Evolutionary conservation across 2,113 vertebrate genomes (phyloP).

Genomic region (Paracanthobrama guichenoti): DNA sequence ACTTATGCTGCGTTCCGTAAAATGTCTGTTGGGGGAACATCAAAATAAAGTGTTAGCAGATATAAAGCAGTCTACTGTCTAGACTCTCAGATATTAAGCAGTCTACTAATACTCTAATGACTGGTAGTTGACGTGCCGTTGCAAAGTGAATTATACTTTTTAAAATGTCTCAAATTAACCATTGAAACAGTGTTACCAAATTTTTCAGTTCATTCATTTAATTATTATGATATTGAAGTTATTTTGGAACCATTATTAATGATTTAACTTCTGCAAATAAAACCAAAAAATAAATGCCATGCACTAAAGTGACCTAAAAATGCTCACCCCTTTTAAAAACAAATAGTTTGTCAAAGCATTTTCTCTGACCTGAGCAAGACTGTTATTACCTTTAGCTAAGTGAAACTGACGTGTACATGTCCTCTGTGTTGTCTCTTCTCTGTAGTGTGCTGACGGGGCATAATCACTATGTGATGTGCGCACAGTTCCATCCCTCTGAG

Average conservation of each 20-base stretch:
- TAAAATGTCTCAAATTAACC: too few relatives aligned
- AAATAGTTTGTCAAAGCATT: background rate
- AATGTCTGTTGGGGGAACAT: too few relatives aligned
- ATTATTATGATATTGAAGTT: background rate
- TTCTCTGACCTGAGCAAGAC: background rate
- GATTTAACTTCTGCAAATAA: background rate
- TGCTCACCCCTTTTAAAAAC: background rate
- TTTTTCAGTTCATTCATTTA: too few relatives aligned
- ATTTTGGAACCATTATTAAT: background rate
- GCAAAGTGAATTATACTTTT: too few relatives aligned
- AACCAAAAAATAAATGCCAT: background rate
- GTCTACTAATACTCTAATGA: too few relatives aligned
- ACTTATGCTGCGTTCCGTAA: too few relatives aligned
- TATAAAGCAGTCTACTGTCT: too few relatives aligned
- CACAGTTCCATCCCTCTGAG: conserved; percentile 94
- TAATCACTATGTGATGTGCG: conserved; percentile 98
- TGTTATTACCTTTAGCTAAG: background rate
- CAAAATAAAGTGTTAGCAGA: too few relatives aligned
- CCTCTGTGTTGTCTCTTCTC: conserved; percentile 24
- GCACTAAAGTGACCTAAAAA: background rate
- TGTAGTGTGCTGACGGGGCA: conserved; percentile 92
- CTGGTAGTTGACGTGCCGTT: too few relatives aligned
- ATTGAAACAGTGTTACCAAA: too few relatives aligned
- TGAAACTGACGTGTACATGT: background rate
- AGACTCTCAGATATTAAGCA: too few relatives aligned